Base-by-base conservation (phyloP, 2,113 vertebrate genomes). In the Channa argus region DNA sequence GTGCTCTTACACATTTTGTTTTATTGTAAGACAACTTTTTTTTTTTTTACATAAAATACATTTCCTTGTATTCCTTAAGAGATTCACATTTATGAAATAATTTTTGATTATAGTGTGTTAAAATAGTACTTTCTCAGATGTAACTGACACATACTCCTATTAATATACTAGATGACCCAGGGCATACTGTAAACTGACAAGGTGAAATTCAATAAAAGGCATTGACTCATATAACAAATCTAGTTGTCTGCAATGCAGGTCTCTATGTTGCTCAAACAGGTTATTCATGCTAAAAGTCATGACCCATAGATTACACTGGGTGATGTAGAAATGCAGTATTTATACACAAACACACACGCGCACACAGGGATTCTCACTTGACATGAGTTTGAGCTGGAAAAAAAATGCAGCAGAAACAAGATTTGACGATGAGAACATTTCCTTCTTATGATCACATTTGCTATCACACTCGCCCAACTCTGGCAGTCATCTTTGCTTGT, bases 341-440 rank as follows among this genome's bases (percentile, higher is more conserved):
- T 41, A 55, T 36, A n/a, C 10, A 11, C 55, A 49, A 41, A n/a
- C 41, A 55, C 56, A 49, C 54, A 62, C 6, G 11, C 10, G 41
- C 44, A 63, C 43, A 53, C 38, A n/a, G 4, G 39, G 3, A 44
- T 33, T 15, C 24, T 9, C 39, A 14, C 46, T 38, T 33, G 13
- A 49, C 66, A 43, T 15, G 12, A 58, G 13, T 62, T 51, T 47
- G 3, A 46, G 77, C 41, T 77, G 43, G 38, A 34, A 60, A 4
- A 59, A 66, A 58, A 68, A 74, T 2, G 5, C 11, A 34, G 67
- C 60, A 58, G 61, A 52, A 82, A 72, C 11, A 4, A 9, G 62
- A 80, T 58, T 38, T 71, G 83, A 79, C 68, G 36, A 67, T 6
- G 1, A 77, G 79, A 84, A 84, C 80, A 75, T 85, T 88, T 86